Base-by-base conservation (phyloP, 1,140 invertebrate species). In the Vanessa tameamea region DNA sequence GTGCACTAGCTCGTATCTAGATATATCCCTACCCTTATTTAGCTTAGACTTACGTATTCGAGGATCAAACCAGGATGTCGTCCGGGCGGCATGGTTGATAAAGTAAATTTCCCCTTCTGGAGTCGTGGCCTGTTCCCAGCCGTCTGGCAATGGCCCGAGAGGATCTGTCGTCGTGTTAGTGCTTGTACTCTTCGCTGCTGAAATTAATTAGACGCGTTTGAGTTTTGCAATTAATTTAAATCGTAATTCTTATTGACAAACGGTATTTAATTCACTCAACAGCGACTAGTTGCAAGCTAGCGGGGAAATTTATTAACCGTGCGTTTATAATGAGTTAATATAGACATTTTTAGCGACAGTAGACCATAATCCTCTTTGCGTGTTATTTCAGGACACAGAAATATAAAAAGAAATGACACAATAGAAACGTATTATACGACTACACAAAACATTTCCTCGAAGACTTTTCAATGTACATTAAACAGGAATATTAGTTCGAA, bases 31-130 rank as follows among this genome's bases (percentile, higher is more conserved):
- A 69, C 20, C 57, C 43, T 69, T 15, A 20, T 37, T 31, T 50
- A 31, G 26, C 20, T 61, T 16, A 67, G 37, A 61, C 65, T 76
- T 72, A 76, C 71, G 64, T 73, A 73, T 73, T 57, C 70, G 51
- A 31, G 63, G 97, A 94, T 99, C 98, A 93, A 99, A 98, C 98
- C 98, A 99, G 76, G 98, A 98, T 48, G 98, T 99, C 83, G 97
- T 98, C 91, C 97, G 95, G 65, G 96, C 96, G 87, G 96, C 96
- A 93, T 99, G 98, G 93, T 99, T 98, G 91, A 99, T 99, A 93
- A 98, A 99, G 93, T 99, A 99, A 72, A 97, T 95, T 93, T 99
- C 98, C 77, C 98, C 98, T 89, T 99, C 97, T 64, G 96, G 95
- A 73, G 98, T 99, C 75, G 96, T 94, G 43, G 98, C 97, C 93